A percentile compares a stretch with the other conserved stretches of the same genome.
Evolutionary conservation across 2,888 invertebrate species (phyloP).

Genomic region (Leptarthrus brevirostris): DNA sequence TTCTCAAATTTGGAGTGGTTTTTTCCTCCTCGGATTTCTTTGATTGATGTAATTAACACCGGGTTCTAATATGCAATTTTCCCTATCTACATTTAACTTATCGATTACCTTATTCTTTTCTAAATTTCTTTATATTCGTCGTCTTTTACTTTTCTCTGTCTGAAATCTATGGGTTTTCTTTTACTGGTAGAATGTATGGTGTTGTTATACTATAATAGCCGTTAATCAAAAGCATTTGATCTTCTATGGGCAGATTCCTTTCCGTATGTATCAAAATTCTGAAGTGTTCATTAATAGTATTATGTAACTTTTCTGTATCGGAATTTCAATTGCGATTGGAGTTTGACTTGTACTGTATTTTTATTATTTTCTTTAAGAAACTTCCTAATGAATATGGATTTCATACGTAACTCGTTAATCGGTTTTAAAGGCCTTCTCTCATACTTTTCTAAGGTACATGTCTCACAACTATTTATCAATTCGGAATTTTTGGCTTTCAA

Average conservation of each 20-base stretch:
- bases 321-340: not conserved
- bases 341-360: not conserved
- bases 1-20: no score
- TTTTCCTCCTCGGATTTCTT: no score
- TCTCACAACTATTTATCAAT: no score
- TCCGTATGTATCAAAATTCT: not conserved
- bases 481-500: no score
- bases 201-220: not conserved
- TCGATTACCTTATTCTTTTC: not conserved
- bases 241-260: not conserved
- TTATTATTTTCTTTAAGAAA: no score
- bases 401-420: no score
- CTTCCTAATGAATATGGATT: no score
- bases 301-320: not conserved
- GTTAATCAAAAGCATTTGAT: not conserved
- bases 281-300: no score
- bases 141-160: not conserved
- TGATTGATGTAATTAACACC: not conserved
- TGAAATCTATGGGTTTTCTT: not conserved
- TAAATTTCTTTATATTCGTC: not conserved
- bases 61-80: not conserved
- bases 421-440: no score
- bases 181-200: not conserved
- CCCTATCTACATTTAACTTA: not conserved
- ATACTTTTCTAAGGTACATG: no score